Conservation (phyloP, 2,797 vertebrate species). For the Sebastes oblongus region DNA sequence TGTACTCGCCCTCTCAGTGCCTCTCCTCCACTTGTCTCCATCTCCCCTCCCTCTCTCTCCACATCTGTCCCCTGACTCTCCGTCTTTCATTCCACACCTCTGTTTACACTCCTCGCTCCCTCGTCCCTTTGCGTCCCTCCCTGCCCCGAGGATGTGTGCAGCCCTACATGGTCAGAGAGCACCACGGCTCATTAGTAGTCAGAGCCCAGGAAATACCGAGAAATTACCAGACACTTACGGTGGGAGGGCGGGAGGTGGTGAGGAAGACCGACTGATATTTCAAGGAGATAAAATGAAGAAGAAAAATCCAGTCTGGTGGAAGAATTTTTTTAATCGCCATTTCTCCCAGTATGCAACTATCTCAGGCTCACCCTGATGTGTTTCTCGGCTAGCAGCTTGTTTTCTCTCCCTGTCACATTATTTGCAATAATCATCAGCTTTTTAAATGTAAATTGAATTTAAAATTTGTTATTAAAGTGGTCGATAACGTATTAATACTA, state of each 20-base stretch:
- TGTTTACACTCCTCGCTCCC: constrained; percentile 44
- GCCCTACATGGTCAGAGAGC: constrained; percentile 77
- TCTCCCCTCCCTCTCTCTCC: not conserved
- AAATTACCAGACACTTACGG: constrained; percentile 40
- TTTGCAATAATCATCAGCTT: not conserved
- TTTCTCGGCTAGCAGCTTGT: not conserved
- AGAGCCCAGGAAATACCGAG: constrained; percentile 64
- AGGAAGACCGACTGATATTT: not conserved
- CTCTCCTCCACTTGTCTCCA: not conserved
- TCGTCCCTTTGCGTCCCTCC: constrained; percentile 24
- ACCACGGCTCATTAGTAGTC: constrained; percentile 47
- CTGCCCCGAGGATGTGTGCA: constrained; percentile 50
- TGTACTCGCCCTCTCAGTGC: no score
- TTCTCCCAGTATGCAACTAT: not conserved
- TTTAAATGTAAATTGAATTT: not conserved
- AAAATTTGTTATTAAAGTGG: not conserved
- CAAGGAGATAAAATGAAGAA: not conserved
- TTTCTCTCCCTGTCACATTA: not conserved
- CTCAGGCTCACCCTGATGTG: not conserved
- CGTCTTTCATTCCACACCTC: constrained; percentile 26
- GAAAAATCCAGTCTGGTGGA: not conserved
- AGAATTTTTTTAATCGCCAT: not conserved
- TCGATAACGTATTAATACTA: not conserved
- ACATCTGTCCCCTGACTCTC: not conserved
- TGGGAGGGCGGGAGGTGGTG: not conserved